Evolutionary conservation across 2,888 invertebrate species (phyloP), one percentile per base, ranked within the genome.

Genomic region (Eupsilia transversa): DNA sequence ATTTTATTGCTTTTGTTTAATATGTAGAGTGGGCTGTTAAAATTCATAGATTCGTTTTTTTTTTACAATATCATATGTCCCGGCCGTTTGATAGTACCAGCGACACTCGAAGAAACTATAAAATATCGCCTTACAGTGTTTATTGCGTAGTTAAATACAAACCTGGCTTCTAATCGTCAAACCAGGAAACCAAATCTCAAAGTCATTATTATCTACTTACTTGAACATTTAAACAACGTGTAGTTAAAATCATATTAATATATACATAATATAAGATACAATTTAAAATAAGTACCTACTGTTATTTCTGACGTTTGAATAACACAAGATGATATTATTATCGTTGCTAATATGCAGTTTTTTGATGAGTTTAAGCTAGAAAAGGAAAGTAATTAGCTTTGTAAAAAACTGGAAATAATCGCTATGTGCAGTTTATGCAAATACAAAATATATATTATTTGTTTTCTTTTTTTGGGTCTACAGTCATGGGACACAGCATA

Each of bases 71-170:
- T 81, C 59, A 66, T 23, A 56, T 81, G 43, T 68, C 71, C 52
- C 74, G 38, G 38, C 7, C n/a, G 52, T 63, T 82, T 82, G 63
- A 82, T 85, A 66, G 38, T 57, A 67, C 52, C n/a, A 60, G 30
- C 43, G 43, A 72, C 54, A 69, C 69, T 33, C 27, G n/a, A 46
- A 61, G 30, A 70, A 71, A 57, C 66, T 49, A 73, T 84, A 65
- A 71, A 84, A 72, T 85, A 74, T 83, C 79, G 41, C 74, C 72
- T 79, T 70, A 77, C 61, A 80, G 63, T 66, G 43, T 77, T 67
- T 71, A 64, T 71, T 68, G 35, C 38, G 54, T 49, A 61, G 17
- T 74, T 71, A 64, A 70, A 81, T 46, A 35, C 14, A 30, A 71
- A 64, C 30, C 27, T 56, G 20, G 60, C 27, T 54, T 69, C 17